Conservation (phyloP, 2,797 vertebrate species). For the Podarcis siculus region DNA sequence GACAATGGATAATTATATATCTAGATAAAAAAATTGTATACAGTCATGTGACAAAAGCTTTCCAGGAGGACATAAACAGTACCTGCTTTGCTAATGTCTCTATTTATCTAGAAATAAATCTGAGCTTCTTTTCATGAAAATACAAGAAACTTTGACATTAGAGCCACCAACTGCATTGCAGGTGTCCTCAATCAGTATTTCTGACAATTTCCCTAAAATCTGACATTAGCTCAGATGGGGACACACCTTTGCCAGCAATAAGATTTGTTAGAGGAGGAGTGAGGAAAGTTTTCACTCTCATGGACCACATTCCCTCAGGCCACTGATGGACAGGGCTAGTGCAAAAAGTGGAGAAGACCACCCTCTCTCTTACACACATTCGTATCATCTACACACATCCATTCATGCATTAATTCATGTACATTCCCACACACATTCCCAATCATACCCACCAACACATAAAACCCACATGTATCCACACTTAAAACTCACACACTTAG, state of each 20-base stretch:
- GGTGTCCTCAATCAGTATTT: neutral
- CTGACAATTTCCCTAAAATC: neutral
- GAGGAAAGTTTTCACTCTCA: neutral
- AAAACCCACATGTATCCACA: too few species aligned
- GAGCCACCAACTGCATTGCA: neutral
- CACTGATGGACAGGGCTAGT: neutral
- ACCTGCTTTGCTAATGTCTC: neutral
- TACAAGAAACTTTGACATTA: neutral
- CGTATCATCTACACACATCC: neutral
- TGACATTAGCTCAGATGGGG: neutral
- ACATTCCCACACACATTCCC: neutral
- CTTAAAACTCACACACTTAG: too few species aligned
- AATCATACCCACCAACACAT: too few species aligned
- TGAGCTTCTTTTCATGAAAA: neutral
- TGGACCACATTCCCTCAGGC: neutral
- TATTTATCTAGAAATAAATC: neutral
- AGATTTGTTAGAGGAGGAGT: neutral
- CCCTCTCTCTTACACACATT: neutral
- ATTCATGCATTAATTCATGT: neutral
- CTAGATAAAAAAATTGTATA: neutral
- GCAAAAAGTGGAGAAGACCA: neutral
- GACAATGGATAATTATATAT: constrained; percentile 23
- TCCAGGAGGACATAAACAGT: neutral
- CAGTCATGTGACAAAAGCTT: neutral
- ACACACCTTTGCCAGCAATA: neutral